A percentile compares a stretch with the other conserved stretches of the same genome.
phyloP scores from a whole-genome alignment of 23 tunicate species.

The Halocynthia aurantium region DNA sequence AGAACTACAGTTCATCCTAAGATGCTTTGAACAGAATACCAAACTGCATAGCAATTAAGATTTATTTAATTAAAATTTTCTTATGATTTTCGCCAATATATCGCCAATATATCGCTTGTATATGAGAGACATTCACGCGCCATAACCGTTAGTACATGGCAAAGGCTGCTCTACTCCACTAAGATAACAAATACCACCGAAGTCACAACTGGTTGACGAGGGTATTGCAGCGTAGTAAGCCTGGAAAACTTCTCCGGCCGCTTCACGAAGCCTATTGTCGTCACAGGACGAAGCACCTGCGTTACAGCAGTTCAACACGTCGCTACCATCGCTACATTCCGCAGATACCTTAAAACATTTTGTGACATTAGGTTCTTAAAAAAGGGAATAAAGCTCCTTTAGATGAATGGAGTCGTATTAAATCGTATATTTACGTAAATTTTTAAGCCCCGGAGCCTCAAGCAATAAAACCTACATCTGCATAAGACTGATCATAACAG shows the following conservation, averaged over 20 bases:
- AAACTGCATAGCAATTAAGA: no score
- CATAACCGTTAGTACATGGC: slow-evolving; percentile 54
- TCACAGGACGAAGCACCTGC: slow-evolving; percentile 39
- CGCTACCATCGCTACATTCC: slow-evolving; percentile 52
- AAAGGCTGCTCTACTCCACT: slow-evolving; percentile 34
- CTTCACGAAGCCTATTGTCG: slow-evolving; percentile 29
- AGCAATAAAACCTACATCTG: slow-evolving; percentile 52
- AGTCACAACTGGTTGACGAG: slow-evolving; percentile 57
- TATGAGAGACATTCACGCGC: slow-evolving; percentile 5
- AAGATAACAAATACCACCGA: slow-evolving; percentile 77
- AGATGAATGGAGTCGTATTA: no score
- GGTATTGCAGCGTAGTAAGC: slow-evolving; percentile 76
- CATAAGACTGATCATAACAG: slow-evolving; percentile 64
- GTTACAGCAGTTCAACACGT: slow-evolving; percentile 51
- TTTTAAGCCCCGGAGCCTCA: no score
- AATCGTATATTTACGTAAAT: no score
- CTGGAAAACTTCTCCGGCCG: slow-evolving; percentile 65
- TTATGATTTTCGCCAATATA: no score
- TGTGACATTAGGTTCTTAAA: no score
- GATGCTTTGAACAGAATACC: no score
- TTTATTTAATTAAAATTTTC: no score
- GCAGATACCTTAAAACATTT: slow-evolving; percentile 32
- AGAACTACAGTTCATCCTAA: no score
- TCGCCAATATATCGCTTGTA: no score
- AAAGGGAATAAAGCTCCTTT: no score